These are phyloP conservation scores for Nycticebus coucang DNA, from an alignment of 2,113 vertebrate genomes.

Conservation along the genomic window DNA sequence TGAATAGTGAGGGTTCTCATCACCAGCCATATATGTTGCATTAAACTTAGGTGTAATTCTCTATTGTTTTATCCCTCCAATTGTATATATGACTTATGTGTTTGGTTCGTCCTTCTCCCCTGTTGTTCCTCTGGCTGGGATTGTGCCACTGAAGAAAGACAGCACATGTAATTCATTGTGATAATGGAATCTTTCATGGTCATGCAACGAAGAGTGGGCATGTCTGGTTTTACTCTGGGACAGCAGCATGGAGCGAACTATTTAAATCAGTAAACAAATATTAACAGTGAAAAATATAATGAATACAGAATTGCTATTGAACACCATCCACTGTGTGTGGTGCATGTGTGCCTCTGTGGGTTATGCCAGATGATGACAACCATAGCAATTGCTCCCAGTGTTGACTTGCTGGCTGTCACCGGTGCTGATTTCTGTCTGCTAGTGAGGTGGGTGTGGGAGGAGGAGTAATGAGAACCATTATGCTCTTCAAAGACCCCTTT, in stretches of 20 bases:
- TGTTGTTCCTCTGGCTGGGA: slow-evolving; percentile 17
- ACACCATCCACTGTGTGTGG: slow-evolving; percentile 72
- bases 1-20: neutral
- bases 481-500: slow-evolving; percentile 78
- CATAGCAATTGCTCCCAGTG: slow-evolving; percentile 24
- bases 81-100: slow-evolving; percentile 19
- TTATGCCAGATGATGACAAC: slow-evolving; percentile 37
- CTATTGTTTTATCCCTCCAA: neutral
- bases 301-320: slow-evolving; percentile 71
- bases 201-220: slow-evolving; percentile 10
- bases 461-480: slow-evolving; percentile 62
- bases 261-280: slow-evolving; percentile 55
- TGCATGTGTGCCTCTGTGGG: slow-evolving; percentile 55
- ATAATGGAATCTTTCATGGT: slow-evolving; percentile 37
- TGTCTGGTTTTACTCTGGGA: slow-evolving; percentile 58
- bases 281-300: slow-evolving; percentile 56
- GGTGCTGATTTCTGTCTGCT: slow-evolving; percentile 78
- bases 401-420: slow-evolving; percentile 78
- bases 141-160: neutral
- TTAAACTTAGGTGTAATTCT: slow-evolving; percentile 36
- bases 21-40: neutral
- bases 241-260: neutral
- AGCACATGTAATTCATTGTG: neutral
- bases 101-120: neutral
- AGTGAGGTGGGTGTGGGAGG: slow-evolving; percentile 71